Base-by-base conservation (phyloP, 2,797 vertebrate genomes). In the Kryptopterus vitreolus region DNA sequence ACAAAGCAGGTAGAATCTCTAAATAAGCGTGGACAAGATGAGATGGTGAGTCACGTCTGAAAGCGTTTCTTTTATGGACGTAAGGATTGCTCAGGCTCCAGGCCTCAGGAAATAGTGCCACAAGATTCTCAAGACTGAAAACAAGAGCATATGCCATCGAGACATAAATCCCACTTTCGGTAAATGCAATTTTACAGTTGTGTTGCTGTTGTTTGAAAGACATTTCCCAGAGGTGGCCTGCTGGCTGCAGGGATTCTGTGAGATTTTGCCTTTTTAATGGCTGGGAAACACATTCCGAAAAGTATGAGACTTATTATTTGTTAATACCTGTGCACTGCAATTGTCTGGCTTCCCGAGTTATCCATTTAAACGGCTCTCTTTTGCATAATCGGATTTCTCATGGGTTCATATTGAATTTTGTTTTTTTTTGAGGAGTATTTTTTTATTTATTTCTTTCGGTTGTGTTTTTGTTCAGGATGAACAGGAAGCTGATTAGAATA, bases 1-100 rank as follows among this genome's bases (percentile, higher is more conserved):
- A 75, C 22, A 50, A 70, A 78, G 59, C 66, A 55, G 61, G 66
- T 76, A 24, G 78, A 83, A 55, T 76, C 58, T 62, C 10, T 63
- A 9, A 76, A 24, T 59, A 82, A 71, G 38, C 57, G 35, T 26
- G 83, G 76, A 57, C 22, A 9, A 18, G 75, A 84, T 58, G 84
- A 87, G 65, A 84, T 55, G n/a, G 83, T 85, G 55, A 87, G 86
- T 59, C 79, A 81, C 48, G 71, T 87, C 79, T 86, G 55, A 86
- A 62, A 46, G 11, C 66, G 69, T 80, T 79, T 80, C 26, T 65
- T 46, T 46, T 58, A 65, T 48, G 53, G 72, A 74, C 71, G 18
- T 58, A 22, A 50, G 9, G 65, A 35, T 71, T 72, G 43, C 68
- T 69, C 61, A 75, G 24, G 50, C 24, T 53, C 16, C 72, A 46